phyloP scores from a whole-genome alignment of 2,113 vertebrate species.

The Chloroceryle aenea region DNA sequence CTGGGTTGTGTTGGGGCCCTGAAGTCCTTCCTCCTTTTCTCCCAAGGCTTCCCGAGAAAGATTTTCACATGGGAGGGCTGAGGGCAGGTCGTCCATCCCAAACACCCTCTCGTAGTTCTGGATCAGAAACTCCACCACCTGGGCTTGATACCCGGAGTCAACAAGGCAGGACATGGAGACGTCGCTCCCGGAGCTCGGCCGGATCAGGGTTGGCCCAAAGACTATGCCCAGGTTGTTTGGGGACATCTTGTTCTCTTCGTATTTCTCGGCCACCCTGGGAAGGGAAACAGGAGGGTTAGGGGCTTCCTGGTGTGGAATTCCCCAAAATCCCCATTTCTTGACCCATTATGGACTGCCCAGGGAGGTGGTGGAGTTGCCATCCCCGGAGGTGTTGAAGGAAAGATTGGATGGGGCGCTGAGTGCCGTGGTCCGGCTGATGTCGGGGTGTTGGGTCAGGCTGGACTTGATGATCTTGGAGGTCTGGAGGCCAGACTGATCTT shows the following conservation, averaged over 20 bases:
- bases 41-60: constrained; percentile 26
- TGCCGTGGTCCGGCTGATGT: too few species aligned
- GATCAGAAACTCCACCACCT: constrained; percentile 90
- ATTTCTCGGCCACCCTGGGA: constrained; percentile 84
- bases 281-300: background rate
- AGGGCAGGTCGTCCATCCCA: constrained; percentile 68
- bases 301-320: background rate
- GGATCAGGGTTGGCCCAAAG: constrained; percentile 90
- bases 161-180: constrained; percentile 82
- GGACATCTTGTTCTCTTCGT: constrained; percentile 93
- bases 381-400: too few species aligned
- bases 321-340: background rate
- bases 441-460: too few species aligned
- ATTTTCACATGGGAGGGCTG: background rate
- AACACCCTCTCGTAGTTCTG: constrained; percentile 83
- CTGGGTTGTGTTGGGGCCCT: background rate
- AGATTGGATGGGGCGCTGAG: too few species aligned
- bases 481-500: too few species aligned
- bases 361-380: too few species aligned
- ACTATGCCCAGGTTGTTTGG: constrained; percentile 92
- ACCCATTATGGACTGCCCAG: too few species aligned
- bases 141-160: constrained; percentile 88
- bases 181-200: constrained; percentile 74
- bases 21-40: constrained; percentile 42
- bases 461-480: too few species aligned